Evolutionary conservation across 1,140 invertebrate genomes (phyloP).

Genomic region (Nymphalis io): DNA sequence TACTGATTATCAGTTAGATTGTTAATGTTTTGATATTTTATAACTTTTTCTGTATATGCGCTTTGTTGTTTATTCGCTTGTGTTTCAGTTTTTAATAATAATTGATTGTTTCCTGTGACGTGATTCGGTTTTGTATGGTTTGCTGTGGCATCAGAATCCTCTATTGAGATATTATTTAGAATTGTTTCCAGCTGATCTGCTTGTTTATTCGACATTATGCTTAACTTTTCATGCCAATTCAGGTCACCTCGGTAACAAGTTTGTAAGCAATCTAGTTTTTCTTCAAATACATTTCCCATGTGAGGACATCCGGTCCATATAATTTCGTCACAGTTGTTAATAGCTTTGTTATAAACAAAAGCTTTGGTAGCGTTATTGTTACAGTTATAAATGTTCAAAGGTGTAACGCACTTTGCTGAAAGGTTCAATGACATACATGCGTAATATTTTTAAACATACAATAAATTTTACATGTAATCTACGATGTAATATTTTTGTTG

Average conservation of each 20-base stretch:
- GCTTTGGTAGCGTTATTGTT: conserved; percentile 7
- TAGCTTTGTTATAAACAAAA: conserved; percentile 12
- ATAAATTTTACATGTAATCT: no score
- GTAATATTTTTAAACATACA: neutral
- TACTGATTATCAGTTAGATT: no score
- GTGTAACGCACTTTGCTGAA: neutral
- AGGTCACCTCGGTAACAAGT: conserved; percentile 1
- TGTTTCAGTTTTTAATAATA: neutral
- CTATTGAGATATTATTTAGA: neutral
- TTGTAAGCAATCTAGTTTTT: conserved; percentile 4
- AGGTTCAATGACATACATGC: neutral
- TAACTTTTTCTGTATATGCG: no score
- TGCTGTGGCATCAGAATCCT: neutral
- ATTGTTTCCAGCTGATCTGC: neutral
- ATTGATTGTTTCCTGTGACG: neutral
- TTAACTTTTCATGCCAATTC: conserved; percentile 4
- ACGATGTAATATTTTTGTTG: no score
- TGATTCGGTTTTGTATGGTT: neutral
- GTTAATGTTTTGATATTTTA: no score
- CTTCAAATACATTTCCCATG: conserved; percentile 13
- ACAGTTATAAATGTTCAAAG: neutral
- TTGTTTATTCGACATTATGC: neutral
- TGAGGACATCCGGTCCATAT: conserved; percentile 18
- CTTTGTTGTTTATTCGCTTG: no score
- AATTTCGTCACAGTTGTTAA: conserved; percentile 8